A percentile compares a stretch with the other conserved stretches of the same genome.
Evolutionary conservation across 2,113 vertebrate genomes (phyloP).

Genomic region (Cebidichthys violaceus): DNA sequence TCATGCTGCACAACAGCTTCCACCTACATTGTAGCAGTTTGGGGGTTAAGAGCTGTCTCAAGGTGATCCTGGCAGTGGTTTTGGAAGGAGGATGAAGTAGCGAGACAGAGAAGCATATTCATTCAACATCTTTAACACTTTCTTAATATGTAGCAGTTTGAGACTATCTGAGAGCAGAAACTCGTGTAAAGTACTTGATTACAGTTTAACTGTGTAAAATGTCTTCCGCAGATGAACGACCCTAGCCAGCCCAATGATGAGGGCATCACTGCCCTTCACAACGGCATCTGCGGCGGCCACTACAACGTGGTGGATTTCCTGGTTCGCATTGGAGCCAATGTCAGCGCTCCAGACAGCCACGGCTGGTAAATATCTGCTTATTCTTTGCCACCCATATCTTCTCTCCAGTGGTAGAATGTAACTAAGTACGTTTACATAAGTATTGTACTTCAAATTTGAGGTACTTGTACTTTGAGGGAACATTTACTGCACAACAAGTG

Average conservation of each 20-base stretch:
- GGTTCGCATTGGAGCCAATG: slow-evolving; percentile 88
- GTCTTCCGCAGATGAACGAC: slow-evolving; percentile 85
- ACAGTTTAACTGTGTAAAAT: background rate
- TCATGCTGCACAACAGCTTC: background rate
- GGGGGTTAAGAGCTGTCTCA: background rate
- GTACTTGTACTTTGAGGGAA: background rate
- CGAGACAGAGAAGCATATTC: background rate
- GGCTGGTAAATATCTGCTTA: slow-evolving; percentile 85
- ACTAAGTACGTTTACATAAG: background rate
- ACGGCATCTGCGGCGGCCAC: slow-evolving; percentile 92
- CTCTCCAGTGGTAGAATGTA: background rate
- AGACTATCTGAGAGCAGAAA: background rate
- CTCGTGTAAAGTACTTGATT: background rate
- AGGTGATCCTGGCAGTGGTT: background rate
- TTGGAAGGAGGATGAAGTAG: background rate
- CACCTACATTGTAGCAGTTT: background rate
- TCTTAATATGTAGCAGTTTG: background rate
- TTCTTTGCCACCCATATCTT: background rate
- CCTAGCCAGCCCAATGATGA: slow-evolving; percentile 93
- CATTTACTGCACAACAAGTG: background rate
- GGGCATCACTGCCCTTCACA: slow-evolving; percentile 94
- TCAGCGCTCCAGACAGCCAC: slow-evolving; percentile 92
- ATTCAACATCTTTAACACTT: background rate
- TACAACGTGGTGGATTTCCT: slow-evolving; percentile 90
- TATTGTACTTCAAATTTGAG: background rate